Conservation (phyloP, 1,140 invertebrate species). For the Yoshiicerus persimilis region DNA sequence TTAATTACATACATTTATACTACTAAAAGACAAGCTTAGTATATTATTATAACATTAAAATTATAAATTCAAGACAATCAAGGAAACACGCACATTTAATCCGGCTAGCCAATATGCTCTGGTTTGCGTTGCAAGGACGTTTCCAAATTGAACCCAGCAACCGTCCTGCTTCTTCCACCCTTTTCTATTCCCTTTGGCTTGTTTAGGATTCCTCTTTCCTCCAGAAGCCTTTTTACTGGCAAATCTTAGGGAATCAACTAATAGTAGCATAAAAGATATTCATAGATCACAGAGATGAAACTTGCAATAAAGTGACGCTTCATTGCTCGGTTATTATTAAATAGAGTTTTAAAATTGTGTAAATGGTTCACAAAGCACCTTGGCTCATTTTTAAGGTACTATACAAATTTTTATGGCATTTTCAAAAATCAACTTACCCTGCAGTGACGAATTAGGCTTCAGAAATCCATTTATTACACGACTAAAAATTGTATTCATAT, state of each 20-base stretch:
- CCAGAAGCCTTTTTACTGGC: slow-evolving; percentile 44
- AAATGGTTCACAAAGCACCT: too few species aligned
- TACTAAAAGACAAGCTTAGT: too few species aligned
- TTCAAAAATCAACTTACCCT: neutral
- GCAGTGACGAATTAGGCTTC: neutral
- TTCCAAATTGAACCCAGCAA: neutral
- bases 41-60: too few species aligned
- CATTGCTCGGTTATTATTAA: too few species aligned
- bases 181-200: neutral
- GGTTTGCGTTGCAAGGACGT: slow-evolving; percentile 33
- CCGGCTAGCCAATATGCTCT: slow-evolving; percentile 33
- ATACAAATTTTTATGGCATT: neutral
- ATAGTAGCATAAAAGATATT: too few species aligned
- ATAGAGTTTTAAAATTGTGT: too few species aligned
- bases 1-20: slow-evolving; percentile 37
- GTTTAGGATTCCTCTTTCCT: slow-evolving; percentile 26
- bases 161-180: slow-evolving; percentile 30
- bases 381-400: too few species aligned
- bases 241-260: neutral
- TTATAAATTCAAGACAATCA: too few species aligned
- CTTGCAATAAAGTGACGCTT: too few species aligned
- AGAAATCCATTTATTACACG: neutral
- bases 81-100: too few species aligned
- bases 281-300: too few species aligned
- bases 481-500: neutral